phyloP scores from a whole-genome alignment of 2,888 invertebrate species.

The Homarus gammarus region DNA sequence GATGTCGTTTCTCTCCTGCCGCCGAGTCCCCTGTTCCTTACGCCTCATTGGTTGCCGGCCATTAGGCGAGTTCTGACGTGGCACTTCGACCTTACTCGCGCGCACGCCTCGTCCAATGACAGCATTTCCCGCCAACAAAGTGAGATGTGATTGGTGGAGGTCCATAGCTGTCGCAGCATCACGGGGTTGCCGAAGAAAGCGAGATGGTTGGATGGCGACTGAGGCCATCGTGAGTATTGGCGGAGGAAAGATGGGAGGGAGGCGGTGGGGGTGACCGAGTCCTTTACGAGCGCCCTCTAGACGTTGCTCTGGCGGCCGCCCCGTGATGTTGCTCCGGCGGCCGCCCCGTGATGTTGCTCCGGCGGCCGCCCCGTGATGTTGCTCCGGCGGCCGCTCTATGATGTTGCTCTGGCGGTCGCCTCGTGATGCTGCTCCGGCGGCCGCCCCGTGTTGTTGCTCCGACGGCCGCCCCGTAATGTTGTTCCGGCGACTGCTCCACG shows the following conservation, averaged over 20 bases:
- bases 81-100: conserved; percentile 48
- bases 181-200: conserved; percentile 25
- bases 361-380: background rate
- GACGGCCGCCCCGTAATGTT: too few relatives aligned
- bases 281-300: background rate
- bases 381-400: background rate
- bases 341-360: too few relatives aligned
- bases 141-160: conserved; percentile 58
- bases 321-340: too few relatives aligned
- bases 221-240: conserved; percentile 35
- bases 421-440: too few relatives aligned
- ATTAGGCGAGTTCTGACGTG: conserved; percentile 61
- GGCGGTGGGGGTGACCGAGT: conserved; percentile 10
- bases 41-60: conserved; percentile 63
- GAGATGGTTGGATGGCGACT: conserved; percentile 55
- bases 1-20: conserved; percentile 43
- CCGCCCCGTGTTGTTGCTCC: too few relatives aligned
- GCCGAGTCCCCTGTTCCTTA: conserved; percentile 37
- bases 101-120: conserved; percentile 55
- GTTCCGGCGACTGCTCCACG: too few relatives aligned
- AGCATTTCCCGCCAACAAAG: conserved; percentile 60
- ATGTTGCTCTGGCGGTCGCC: too few relatives aligned
- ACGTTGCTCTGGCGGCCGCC: too few relatives aligned
- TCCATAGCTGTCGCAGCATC: conserved; percentile 42
- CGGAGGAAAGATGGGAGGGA: background rate